Conservation (phyloP, 2,797 vertebrate species). For the Liasis olivaceus region DNA sequence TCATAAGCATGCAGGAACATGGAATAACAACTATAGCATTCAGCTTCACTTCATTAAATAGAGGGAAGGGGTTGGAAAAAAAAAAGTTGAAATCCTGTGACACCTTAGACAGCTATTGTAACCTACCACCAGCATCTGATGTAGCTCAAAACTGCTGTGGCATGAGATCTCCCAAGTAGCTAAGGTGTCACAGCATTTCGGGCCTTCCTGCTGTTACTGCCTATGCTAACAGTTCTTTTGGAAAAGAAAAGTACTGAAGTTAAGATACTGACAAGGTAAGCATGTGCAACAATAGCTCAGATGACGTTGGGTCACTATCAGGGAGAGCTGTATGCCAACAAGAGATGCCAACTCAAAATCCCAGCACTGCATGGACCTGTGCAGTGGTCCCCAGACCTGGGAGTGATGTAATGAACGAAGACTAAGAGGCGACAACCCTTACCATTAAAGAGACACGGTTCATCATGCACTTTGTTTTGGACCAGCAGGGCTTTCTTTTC, state of each 20-base stretch:
- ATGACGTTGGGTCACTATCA: background rate
- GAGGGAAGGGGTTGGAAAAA: background rate
- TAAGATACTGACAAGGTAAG: background rate
- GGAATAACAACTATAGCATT: background rate
- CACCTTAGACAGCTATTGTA: background rate
- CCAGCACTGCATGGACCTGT: background rate
- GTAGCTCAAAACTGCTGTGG: background rate
- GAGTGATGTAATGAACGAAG: background rate
- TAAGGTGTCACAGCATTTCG: background rate
- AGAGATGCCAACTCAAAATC: background rate
- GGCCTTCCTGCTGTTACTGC: background rate
- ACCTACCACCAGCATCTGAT: background rate
- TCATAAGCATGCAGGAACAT: background rate
- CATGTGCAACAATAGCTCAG: background rate
- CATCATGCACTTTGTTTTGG: background rate
- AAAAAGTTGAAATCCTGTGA: background rate
- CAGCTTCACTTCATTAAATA: background rate
- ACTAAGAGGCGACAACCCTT: background rate
- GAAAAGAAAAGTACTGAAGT: background rate
- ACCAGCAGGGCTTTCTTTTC: background rate
- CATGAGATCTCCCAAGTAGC: background rate
- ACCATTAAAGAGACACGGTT: constrained; percentile 1
- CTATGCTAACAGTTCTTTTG: background rate
- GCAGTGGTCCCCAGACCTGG: background rate
- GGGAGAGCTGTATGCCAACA: background rate